Base-by-base conservation (phyloP, 2,888 invertebrate genomes). In the Tipula vernalis region DNA sequence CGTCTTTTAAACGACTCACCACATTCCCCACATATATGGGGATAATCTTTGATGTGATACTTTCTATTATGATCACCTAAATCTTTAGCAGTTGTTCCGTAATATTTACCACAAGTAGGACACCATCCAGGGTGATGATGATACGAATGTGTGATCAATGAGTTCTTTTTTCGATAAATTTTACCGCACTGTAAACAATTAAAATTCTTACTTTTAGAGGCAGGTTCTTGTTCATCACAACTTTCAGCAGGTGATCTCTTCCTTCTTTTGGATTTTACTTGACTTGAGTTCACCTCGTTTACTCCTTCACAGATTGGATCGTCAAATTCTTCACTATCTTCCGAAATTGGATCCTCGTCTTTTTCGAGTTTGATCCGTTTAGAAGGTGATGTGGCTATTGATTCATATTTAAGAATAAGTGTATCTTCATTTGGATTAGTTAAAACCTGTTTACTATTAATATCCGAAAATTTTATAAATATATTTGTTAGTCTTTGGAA, bases 71-170 rank as follows among this genome's bases (percentile, higher is more conserved):
- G 91, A 87, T 90, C 90, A 86, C 44, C 44, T 13, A 86, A 44
- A 28, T 86, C 86, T 28, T 28, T 86, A 44, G 86, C 28, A 8
- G 42, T 42, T 13, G 28, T 51, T n/a, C 91, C 91, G 88, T 91
- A 91, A 10, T 90, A 90, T 88, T 91, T 90, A 0, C 91, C 91
- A 87, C 91, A 91, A 88, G 91, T 91, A 87, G 91, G 91, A 87
- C 91, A 91, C 88, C 88, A 91, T 10, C 91, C 91, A 0, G 91
- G 91, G 90, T 91, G 91, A 87, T 90, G 90, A 88, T 91, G 91
- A 86, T 84, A 39, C 15, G 91, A 91, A 88, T 91, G 91, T 88
- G 91, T 91, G 86, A 91, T 88, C 83, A 91, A 88, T 0, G 91
- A 91, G 88, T 91, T 91, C 36, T 91, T 89, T 87, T 91, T 91